phyloP scores from a whole-genome alignment of 2,888 invertebrate species.

The Megamerina dolium region DNA sequence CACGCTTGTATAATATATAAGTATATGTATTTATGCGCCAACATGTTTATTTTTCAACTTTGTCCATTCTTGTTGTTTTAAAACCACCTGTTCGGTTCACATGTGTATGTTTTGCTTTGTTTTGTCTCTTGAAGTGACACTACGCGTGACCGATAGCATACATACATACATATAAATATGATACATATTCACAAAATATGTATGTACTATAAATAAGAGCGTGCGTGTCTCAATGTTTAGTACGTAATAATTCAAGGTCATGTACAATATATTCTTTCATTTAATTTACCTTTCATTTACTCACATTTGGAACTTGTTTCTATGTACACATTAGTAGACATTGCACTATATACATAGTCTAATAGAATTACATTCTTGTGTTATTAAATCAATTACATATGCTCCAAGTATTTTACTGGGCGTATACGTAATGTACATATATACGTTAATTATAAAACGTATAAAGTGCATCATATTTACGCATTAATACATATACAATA shows the following conservation, averaged over 20 bases:
- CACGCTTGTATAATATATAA: too few relatives aligned
- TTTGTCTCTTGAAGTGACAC: neutral
- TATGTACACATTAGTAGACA: too few relatives aligned
- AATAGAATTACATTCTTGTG: neutral
- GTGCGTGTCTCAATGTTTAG: neutral
- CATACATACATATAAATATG: neutral
- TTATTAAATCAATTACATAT: constrained; percentile 7
- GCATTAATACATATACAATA: too few relatives aligned
- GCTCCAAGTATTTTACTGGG: neutral
- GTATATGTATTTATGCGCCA: too few relatives aligned
- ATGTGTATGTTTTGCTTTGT: neutral
- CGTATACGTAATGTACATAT: too few relatives aligned
- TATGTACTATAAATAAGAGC: neutral
- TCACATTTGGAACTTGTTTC: too few relatives aligned
- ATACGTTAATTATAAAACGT: too few relatives aligned
- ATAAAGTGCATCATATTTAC: too few relatives aligned
- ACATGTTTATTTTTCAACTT: too few relatives aligned
- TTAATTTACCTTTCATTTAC: too few relatives aligned
- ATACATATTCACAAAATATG: neutral
- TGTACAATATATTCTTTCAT: too few relatives aligned
- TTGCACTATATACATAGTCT: neutral
- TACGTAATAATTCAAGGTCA: neutral
- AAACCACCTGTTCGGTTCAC: constrained; percentile 5
- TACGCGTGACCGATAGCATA: neutral
- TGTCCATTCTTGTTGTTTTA: too few relatives aligned